Evolutionary conservation across 2,113 vertebrate genomes (phyloP).

Genomic region (Gadus macrocephalus): DNA sequence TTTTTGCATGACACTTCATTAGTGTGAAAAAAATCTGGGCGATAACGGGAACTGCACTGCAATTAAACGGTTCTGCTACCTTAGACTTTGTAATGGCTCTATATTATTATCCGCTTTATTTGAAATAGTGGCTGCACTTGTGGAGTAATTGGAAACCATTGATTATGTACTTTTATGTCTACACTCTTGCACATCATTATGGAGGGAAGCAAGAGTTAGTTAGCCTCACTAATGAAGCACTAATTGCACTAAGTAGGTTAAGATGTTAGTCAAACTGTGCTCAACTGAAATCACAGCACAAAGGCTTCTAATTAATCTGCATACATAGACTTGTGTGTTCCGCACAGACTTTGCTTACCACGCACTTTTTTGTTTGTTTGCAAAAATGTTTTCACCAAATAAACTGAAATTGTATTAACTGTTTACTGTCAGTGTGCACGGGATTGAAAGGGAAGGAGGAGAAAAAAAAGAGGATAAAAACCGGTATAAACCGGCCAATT

Average conservation of each 20-base stretch:
- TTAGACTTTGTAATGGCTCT: conserved; percentile 97
- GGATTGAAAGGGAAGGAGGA: conserved; percentile 43
- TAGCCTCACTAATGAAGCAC: conserved; percentile 99
- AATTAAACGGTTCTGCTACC: conserved; percentile 99
- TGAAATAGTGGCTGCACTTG: conserved; percentile 99
- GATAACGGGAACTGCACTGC: conserved; percentile 96
- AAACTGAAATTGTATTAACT: conserved; percentile 55
- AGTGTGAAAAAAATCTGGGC: conserved; percentile 98
- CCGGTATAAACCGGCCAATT: conserved; percentile 63
- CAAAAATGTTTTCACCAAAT: conserved; percentile 33
- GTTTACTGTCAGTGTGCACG: conserved; percentile 46
- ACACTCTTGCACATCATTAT: conserved; percentile 99
- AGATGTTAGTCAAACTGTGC: conserved; percentile 98
- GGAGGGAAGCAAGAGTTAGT: conserved; percentile 98
- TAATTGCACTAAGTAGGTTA: conserved; percentile 99
- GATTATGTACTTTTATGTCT: conserved; percentile 99
- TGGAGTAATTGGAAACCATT: conserved; percentile 99
- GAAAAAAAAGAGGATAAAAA: conserved; percentile 39
- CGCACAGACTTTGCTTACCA: conserved; percentile 43
- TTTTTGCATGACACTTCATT: conserved; percentile 99
- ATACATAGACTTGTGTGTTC: conserved; percentile 51
- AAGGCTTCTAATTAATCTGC: conserved; percentile 71
- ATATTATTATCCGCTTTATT: conserved; percentile 99
- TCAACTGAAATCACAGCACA: conserved; percentile 80
- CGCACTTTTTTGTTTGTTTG: conserved; percentile 50